Conservation (phyloP, 2,888 invertebrate genomes). For the Ophion ventricosus region DNA sequence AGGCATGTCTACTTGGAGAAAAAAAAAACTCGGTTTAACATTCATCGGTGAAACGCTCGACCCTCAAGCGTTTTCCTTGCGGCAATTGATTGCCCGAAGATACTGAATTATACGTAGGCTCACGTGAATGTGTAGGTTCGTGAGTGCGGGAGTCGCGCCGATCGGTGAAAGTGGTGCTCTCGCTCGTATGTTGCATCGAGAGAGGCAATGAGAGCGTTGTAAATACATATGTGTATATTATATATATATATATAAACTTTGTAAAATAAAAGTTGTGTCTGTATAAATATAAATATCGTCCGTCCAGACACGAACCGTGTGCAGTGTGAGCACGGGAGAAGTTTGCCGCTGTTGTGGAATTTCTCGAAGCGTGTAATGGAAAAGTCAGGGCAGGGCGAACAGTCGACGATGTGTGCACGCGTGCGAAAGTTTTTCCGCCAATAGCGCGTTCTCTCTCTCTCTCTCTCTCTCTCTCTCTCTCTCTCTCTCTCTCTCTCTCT, state of each 20-base stretch:
- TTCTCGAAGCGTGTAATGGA: constrained; percentile 57
- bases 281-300: background rate
- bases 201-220: constrained; percentile 45
- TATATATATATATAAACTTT: background rate
- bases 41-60: background rate
- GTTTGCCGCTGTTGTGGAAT: constrained; percentile 55
- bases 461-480: constrained; percentile 11
- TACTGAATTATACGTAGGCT: background rate
- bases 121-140: background rate
- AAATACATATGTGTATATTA: constrained; percentile 16
- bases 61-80: background rate
- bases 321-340: background rate
- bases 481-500: background rate
- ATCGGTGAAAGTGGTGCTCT: constrained; percentile 69
- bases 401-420: background rate
- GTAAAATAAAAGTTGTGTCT: background rate
- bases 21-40: background rate
- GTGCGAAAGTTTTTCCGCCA: constrained; percentile 55
- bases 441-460: constrained; percentile 17
- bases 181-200: constrained; percentile 16
- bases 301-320: background rate
- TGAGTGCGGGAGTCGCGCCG: constrained; percentile 49
- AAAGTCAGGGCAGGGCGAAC: constrained; percentile 46
- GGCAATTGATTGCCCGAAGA: background rate
- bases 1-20: background rate